These are phyloP conservation scores for Lamellibrachia columna DNA, from an alignment of 2,888 invertebrate genomes.

Conservation along the genomic window DNA sequence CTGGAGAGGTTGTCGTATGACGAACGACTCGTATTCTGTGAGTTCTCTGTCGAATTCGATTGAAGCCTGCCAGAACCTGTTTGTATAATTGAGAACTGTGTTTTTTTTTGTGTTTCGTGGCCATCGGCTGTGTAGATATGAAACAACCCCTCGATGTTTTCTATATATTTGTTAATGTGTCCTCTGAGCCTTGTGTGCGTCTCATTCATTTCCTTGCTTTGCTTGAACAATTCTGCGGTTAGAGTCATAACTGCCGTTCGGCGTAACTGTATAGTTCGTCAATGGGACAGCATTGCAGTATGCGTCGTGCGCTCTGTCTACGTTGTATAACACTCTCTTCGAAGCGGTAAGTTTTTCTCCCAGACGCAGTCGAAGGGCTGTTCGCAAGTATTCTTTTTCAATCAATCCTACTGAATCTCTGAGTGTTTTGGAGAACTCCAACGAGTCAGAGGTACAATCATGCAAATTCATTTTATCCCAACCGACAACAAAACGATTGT, in stretches of 20 bases:
- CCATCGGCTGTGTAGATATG: background rate
- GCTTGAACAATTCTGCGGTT: background rate
- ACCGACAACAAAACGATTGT: background rate
- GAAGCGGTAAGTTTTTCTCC: background rate
- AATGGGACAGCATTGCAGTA: background rate
- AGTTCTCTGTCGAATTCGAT: background rate
- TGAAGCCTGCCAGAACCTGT: background rate
- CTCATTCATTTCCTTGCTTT: background rate
- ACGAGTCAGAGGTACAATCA: background rate
- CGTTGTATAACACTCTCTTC: background rate
- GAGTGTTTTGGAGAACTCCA: background rate
- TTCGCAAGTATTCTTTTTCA: background rate
- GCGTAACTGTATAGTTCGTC: background rate
- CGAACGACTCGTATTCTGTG: background rate
- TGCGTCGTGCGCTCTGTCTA: background rate
- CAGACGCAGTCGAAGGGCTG: background rate
- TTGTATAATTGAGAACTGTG: background rate
- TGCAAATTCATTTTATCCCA: background rate
- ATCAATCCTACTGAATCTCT: background rate
- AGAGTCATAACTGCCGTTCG: background rate
- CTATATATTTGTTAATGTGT: background rate
- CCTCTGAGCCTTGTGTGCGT: background rate
- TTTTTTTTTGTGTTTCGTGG: background rate
- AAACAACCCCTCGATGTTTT: background rate
- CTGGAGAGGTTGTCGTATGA: background rate